phyloP scores from a whole-genome alignment of 2,113 vertebrate genomes.

The Rhinogobius similis region DNA sequence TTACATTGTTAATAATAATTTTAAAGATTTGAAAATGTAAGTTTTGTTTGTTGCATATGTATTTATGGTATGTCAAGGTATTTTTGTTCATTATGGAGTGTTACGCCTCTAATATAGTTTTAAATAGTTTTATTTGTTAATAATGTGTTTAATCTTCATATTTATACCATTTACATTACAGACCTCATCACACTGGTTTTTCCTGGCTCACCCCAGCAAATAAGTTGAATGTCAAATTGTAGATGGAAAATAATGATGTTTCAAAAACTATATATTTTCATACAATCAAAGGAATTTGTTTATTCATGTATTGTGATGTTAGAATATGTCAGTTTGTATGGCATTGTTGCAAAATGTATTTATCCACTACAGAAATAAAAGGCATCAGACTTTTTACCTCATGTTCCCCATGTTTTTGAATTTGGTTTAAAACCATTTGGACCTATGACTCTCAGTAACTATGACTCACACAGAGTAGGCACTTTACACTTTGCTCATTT shows the following conservation, averaged over 20 bases:
- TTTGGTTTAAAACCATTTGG: not conserved
- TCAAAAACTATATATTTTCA: constrained; percentile 1
- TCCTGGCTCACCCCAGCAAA: not conserved
- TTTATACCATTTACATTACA: constrained; percentile 27
- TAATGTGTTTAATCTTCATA: constrained; percentile 38
- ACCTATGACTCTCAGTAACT: not conserved
- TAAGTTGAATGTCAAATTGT: not conserved
- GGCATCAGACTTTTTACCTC: not conserved
- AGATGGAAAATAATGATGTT: not conserved
- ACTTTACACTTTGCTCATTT: not conserved
- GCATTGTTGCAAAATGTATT: not conserved
- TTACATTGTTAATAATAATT: constrained; percentile 24
- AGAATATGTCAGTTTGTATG: not conserved
- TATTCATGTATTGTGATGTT: not conserved
- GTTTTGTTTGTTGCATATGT: constrained; percentile 33
- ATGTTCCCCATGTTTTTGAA: not conserved
- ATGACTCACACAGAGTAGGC: no score
- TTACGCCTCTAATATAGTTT: constrained; percentile 27
- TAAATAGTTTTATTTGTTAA: constrained; percentile 48
- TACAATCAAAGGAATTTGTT: not conserved
- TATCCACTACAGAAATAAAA: constrained; percentile 5
- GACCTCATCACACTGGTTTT: constrained; percentile 23
- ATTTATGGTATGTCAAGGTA: constrained; percentile 5
- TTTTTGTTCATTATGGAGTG: constrained; percentile 35
- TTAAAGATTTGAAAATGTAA: constrained; percentile 17